Evolutionary conservation across 2,797 vertebrate genomes (phyloP).

Genomic region (Phyllotis vaccarum): DNA sequence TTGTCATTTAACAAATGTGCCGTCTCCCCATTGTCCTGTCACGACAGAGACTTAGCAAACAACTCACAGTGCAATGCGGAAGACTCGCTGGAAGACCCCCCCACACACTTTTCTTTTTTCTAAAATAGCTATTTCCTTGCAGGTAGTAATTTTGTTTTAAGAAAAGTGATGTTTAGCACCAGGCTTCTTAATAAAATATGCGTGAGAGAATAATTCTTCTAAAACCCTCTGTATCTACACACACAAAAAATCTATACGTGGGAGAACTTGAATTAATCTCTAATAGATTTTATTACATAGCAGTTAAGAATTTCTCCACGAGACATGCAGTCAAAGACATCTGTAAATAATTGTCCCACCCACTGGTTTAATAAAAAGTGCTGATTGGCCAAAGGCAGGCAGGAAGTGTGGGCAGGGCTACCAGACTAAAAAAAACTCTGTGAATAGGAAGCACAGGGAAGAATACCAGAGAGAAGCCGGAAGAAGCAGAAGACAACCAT

Average conservation of each 20-base stretch:
- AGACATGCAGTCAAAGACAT: conserved; percentile 68
- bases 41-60: conserved; percentile 66
- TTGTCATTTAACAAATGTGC: conserved; percentile 82
- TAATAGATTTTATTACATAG: conserved; percentile 77
- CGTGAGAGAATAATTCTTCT: conserved; percentile 73
- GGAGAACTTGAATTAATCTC: conserved; percentile 67
- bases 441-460: no score
- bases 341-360: no score
- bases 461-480: no score
- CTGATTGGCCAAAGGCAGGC: no score
- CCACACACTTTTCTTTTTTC: conserved; percentile 10
- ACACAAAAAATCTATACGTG: conserved; percentile 73
- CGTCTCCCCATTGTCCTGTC: conserved; percentile 81
- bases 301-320: conserved; percentile 67
- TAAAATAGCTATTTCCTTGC: conserved; percentile 72
- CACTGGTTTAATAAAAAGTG: no score
- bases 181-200: conserved; percentile 75
- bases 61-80: conserved; percentile 20
- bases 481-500: no score
- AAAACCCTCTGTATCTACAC: conserved; percentile 73
- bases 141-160: conserved; percentile 81
- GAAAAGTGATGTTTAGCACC: conserved; percentile 66
- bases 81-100: not conserved
- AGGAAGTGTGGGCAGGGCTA: no score
- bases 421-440: no score